Percentiles rank a stretch among this genome's conserved stretches.
Conservation (phyloP, 1,140 invertebrate genomes). For the Mamestra configurata region DNA sequence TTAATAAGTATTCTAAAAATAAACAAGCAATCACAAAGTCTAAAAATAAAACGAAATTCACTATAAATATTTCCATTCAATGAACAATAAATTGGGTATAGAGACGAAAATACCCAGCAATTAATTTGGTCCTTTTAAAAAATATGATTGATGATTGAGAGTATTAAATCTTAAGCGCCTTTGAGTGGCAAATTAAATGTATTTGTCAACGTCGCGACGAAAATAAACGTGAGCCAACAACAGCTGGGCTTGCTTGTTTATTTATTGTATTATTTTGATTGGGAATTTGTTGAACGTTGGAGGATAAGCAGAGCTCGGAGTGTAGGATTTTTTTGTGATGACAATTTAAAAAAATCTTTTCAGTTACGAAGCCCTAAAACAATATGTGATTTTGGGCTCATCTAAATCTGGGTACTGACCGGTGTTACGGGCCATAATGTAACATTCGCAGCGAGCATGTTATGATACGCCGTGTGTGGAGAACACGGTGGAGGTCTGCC, state of each 20-base stretch:
- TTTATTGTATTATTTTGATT: conserved; percentile 45
- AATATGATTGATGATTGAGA: conserved; percentile 39
- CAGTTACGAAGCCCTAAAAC: no score
- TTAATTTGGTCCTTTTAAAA: conserved; percentile 27
- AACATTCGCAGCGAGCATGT: no score
- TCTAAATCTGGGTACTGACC: no score
- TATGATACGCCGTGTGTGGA: no score
- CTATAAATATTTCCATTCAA: background rate
- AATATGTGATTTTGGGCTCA: no score
- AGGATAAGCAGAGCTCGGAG: background rate
- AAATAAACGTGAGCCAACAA: conserved; percentile 33
- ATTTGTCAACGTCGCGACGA: conserved; percentile 37
- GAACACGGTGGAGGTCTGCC: no score
- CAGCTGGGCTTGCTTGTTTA: conserved; percentile 29
- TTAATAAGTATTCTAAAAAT: background rate
- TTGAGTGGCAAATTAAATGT: conserved; percentile 42
- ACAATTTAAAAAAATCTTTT: no score
- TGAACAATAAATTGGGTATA: conserved; percentile 21
- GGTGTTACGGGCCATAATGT: no score
- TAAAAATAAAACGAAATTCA: conserved; percentile 1
- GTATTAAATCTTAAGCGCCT: conserved; percentile 43
- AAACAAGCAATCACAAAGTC: background rate
- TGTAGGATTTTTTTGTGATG: background rate
- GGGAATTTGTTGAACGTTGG: background rate
- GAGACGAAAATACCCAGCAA: background rate